Base-by-base conservation (phyloP, 1,140 invertebrate species). In the Penaeus indicus region DNA sequence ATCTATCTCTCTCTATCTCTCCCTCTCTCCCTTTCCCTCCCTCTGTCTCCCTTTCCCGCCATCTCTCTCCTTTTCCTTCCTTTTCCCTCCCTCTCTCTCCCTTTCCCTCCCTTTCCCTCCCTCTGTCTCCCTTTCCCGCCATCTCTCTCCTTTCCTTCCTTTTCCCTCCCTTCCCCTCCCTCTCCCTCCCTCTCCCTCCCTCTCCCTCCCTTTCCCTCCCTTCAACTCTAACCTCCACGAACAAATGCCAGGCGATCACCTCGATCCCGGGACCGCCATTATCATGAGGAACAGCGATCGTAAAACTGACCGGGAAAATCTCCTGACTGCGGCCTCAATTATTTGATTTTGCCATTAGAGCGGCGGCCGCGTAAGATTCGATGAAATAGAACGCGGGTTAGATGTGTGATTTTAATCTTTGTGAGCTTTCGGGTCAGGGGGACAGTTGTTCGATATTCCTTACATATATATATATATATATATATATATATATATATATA, bases 401-500 rank as follows among this genome's bases (percentile, higher is more conserved):
- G 47, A 13, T 47, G 47, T 47, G 47, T 47, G 47, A 47, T 47
- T 47, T 13, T 47, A 47, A 47, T 47, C 47, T 47, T 47, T 7
- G 47, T 7, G 11, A 47, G 47, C 7, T 47, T 47, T 47, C 7
- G 47, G 7, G 7, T 47, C 11, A 47, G 47, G 7, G 47, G 47
- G 5, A 47, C 47, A 5, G 7, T 47, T 47, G 47, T 13, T 47
- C 11, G 47, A 11, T n/a, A 8, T 10, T 60, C 19, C 42, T 38
- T 79, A 79, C 2, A 84, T 84, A 84, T 75, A 84, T 84, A 84
- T 60, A 84, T 84, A 84, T 75, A 84, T 60, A 84, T 60, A 84
- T 75, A 84, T 60, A 84, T 75, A 75, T 84, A 84, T 60, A 84
- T 75, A 84, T 75, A 32, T 60, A 72, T 63, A 72, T 75, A 72